Evolutionary conservation across 2,888 invertebrate species (phyloP).

Genomic region (Schrankia costaestrigalis): DNA sequence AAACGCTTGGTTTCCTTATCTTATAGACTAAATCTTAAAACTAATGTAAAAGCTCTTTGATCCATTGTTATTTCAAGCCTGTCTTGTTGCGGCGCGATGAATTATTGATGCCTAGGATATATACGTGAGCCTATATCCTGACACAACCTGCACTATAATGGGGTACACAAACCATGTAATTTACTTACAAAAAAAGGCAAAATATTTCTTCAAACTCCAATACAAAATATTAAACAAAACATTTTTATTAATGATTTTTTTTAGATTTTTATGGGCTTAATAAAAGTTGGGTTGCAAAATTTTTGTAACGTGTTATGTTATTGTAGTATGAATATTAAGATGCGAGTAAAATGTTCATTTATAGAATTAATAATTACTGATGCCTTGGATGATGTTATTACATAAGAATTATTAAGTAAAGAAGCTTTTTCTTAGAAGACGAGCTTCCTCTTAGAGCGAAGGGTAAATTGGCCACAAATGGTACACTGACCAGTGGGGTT

Average conservation of each 20-base stretch:
- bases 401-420: constrained; percentile 4
- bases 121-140: constrained; percentile 62
- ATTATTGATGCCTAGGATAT: constrained; percentile 66
- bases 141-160: constrained; percentile 38
- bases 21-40: too few species aligned
- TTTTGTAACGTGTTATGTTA: constrained; percentile 37
- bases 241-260: background rate
- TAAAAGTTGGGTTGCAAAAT: constrained; percentile 5
- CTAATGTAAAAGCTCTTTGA: too few species aligned
- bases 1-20: too few species aligned
- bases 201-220: too few species aligned
- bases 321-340: constrained; percentile 45
- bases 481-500: too few species aligned
- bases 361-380: constrained; percentile 50
- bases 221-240: background rate
- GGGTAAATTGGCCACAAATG: too few species aligned
- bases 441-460: too few species aligned
- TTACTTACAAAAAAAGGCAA: background rate
- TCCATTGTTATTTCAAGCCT: constrained; percentile 71
- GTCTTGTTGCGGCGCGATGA: constrained; percentile 60
- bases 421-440: too few species aligned
- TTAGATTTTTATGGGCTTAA: background rate
- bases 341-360: constrained; percentile 54
- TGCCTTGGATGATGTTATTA: constrained; percentile 37
- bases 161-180: constrained; percentile 23